Evolutionary conservation across 2,888 invertebrate genomes (phyloP).

Genomic region (Lasioglossum lativentre): DNA sequence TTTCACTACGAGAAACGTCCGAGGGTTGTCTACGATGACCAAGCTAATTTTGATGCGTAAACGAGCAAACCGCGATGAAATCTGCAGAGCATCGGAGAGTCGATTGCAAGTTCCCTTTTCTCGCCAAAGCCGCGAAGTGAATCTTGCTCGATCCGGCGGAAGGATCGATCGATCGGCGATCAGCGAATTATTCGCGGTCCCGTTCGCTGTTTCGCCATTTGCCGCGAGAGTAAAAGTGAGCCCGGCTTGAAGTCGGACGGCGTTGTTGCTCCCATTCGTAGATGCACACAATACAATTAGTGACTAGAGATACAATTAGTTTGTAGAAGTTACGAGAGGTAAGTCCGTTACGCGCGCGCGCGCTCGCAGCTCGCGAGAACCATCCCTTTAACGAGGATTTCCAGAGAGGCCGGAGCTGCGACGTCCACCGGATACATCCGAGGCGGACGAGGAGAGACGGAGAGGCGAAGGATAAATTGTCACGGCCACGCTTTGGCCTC

Average conservation of each 20-base stretch:
- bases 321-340: constrained; percentile 76
- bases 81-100: constrained; percentile 50
- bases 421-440: constrained; percentile 47
- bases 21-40: too few species aligned
- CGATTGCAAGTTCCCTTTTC: constrained; percentile 48
- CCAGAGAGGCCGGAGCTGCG: constrained; percentile 53
- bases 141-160: not conserved
- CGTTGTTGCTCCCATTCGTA: constrained; percentile 84
- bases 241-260: constrained; percentile 59
- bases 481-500: constrained; percentile 56
- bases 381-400: constrained; percentile 70
- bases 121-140: not conserved
- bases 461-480: constrained; percentile 58
- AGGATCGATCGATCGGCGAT: not conserved
- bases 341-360: constrained; percentile 76
- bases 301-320: constrained; percentile 78
- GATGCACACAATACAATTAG: constrained; percentile 82
- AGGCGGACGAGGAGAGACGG: constrained; percentile 33
- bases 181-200: not conserved
- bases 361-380: constrained; percentile 44
- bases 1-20: not conserved
- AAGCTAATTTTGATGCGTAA: not conserved
- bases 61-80: not conserved
- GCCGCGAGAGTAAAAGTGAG: constrained; percentile 40
- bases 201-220: not conserved